Evolutionary conservation across 2,113 vertebrate species (phyloP).

Genomic region (Tricholaema leucomelas): DNA sequence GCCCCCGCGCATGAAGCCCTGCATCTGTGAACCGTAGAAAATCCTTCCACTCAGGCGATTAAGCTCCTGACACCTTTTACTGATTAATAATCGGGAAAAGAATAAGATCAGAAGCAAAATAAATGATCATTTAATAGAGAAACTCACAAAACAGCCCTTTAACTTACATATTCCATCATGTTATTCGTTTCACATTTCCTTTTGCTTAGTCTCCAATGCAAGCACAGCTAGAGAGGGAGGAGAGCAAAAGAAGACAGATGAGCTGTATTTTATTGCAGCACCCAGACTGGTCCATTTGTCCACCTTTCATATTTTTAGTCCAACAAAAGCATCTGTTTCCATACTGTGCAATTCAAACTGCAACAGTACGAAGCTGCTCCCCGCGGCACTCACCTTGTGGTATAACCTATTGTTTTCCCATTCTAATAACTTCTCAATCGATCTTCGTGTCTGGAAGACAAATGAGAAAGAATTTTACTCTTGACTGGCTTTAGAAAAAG

Average conservation of each 20-base stretch:
- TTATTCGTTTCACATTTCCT: constrained; percentile 99
- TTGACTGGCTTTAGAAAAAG: constrained; percentile 83
- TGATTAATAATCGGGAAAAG: constrained; percentile 95
- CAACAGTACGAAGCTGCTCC: constrained; percentile 84
- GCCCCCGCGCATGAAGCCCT: constrained; percentile 85
- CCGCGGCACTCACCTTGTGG: constrained; percentile 95
- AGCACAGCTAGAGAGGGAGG: constrained; percentile 92
- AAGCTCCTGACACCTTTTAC: constrained; percentile 93
- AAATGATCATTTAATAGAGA: constrained; percentile 99
- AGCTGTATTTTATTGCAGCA: constrained; percentile 89
- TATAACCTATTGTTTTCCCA: constrained; percentile 94
- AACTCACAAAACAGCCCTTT: constrained; percentile 98
- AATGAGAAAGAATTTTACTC: constrained; percentile 89
- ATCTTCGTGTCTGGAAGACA: constrained; percentile 98
- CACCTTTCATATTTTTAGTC: constrained; percentile 97
- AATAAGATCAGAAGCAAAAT: constrained; percentile 99
- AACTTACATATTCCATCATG: constrained; percentile 99
- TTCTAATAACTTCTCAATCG: constrained; percentile 98
- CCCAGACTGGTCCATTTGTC: constrained; percentile 87
- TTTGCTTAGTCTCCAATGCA: constrained; percentile 96
- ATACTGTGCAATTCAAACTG: constrained; percentile 97
- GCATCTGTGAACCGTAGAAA: constrained; percentile 97
- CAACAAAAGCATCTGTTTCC: constrained; percentile 99
- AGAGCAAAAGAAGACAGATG: constrained; percentile 89
- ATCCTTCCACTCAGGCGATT: constrained; percentile 94